Conservation (phyloP, 2,113 vertebrate genomes). For the Damaliscus lunatus region DNA sequence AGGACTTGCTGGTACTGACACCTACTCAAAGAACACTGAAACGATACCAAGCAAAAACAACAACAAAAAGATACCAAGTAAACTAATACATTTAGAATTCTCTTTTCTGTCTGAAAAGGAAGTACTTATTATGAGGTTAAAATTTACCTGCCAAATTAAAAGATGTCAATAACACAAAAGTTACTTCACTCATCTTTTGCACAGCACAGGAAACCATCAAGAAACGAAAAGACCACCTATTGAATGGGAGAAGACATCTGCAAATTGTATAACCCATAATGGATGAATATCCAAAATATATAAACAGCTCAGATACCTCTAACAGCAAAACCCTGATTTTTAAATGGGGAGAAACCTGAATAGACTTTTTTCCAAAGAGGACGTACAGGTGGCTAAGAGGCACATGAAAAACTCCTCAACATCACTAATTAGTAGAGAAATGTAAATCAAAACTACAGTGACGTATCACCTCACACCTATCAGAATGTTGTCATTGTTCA, state of each 20-base stretch:
- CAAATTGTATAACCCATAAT: background rate
- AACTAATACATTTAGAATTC: conserved; percentile 2
- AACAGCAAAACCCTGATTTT: background rate
- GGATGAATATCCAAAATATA: background rate
- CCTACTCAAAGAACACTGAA: conserved; percentile 44
- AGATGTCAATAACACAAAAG: background rate
- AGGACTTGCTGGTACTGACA: background rate
- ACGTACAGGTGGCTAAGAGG: background rate
- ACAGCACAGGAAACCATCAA: background rate
- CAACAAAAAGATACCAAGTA: background rate
- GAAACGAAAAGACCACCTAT: background rate
- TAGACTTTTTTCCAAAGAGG: background rate
- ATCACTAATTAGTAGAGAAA: background rate
- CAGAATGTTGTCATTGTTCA: background rate
- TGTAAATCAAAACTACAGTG: background rate
- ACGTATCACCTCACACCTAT: background rate
- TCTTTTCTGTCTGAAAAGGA: conserved; percentile 22
- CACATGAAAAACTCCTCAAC: background rate
- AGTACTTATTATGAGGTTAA: background rate
- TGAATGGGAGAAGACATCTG: background rate
- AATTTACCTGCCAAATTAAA: conserved; percentile 24
- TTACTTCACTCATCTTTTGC: background rate
- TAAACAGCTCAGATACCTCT: background rate
- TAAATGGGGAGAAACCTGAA: background rate
- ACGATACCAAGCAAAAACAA: conserved; percentile 21